Evolutionary conservation across 2,797 vertebrate species (phyloP), one percentile per base, ranked within the genome.

Genomic region (Microctenopoma stevenorrisi): DNA sequence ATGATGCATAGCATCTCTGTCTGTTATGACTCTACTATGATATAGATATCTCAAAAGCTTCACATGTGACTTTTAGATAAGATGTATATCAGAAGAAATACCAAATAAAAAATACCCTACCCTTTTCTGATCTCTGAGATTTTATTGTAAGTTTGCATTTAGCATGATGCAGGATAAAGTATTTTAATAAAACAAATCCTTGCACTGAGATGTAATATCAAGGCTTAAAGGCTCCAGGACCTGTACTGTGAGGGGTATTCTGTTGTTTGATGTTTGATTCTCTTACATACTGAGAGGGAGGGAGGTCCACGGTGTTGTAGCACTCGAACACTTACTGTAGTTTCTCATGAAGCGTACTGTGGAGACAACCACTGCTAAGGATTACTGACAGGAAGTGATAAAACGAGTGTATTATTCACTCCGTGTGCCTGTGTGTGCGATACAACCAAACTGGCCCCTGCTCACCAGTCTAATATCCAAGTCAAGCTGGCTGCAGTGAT

Each of bases 401-500:
- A 89, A 86, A 84, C 70, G 40, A 81, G 64, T 69, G 59, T 76
- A 59, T 78, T 69, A 79, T 81, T 74, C 55, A 26, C 54, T 56
- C 5, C 0, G 7, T 16, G 43, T 46, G 3, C 50, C 43, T 74
- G n/a, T 61, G 58, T 47, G 25, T 70, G 38, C 25, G 71, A 82
- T 68, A 44, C 53, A 63, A 78, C 68, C 59, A 58, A 80, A 74
- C 50, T 82, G 70, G 84, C 68, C 78, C 67, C 68, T 66, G 13
- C 79, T 82, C 79, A 64, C 56, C 33, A 79, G 63, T 72, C 72
- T 76, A 67, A 78, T 76, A 76, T 88, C 73, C 68, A 63, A 82
- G 82, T 80, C 78, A 79, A 85, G 79, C 79, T 88, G 87, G 79
- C 79, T 69, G 72, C 72, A 59, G 56, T 75, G 81, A 89, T 89